Evolutionary conservation across 23 tunicate genomes (phyloP).

Genomic region (Trididemnum nubilum): DNA sequence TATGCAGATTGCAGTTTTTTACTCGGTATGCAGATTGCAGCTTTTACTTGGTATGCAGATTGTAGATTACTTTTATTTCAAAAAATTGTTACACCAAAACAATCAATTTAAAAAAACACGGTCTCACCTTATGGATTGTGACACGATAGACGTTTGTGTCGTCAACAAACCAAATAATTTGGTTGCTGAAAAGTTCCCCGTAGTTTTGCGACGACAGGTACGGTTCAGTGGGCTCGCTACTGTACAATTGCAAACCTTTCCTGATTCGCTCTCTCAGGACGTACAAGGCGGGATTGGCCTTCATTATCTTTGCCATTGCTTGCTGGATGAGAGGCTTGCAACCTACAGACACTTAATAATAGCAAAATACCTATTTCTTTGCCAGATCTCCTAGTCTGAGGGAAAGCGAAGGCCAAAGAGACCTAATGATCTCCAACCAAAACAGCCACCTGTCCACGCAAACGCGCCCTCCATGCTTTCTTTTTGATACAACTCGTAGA

Average conservation of each 20-base stretch:
- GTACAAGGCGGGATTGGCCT: constrained; percentile 97
- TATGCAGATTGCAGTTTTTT: too few species aligned
- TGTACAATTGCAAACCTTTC: constrained; percentile 93
- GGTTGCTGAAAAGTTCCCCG: constrained; percentile 99
- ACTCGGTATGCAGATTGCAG: too few species aligned
- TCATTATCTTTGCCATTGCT: constrained; percentile 99
- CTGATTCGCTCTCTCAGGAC: constrained; percentile 91
- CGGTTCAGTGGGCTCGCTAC: constrained; percentile 99
- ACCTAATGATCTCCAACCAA: too few species aligned
- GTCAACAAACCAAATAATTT: constrained; percentile 99
- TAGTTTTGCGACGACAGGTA: constrained; percentile 98
- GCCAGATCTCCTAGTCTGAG: too few species aligned
- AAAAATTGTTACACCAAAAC: background rate
- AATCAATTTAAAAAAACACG: background rate
- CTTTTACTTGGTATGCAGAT: too few species aligned
- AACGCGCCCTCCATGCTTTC: too few species aligned
- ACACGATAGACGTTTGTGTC: constrained; percentile 99
- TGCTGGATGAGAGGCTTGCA: constrained; percentile 92
- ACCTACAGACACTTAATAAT: constrained; percentile 46
- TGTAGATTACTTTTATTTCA: background rate
- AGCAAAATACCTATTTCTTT: background rate
- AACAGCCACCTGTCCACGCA: too few species aligned
- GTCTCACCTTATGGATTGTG: constrained; percentile 93
- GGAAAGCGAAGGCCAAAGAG: too few species aligned
- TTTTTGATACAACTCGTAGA: too few species aligned